Evolutionary conservation across 2,113 vertebrate species (phyloP), one percentile per base, ranked within the genome.

Genomic region (Periophthalmus modestus): DNA sequence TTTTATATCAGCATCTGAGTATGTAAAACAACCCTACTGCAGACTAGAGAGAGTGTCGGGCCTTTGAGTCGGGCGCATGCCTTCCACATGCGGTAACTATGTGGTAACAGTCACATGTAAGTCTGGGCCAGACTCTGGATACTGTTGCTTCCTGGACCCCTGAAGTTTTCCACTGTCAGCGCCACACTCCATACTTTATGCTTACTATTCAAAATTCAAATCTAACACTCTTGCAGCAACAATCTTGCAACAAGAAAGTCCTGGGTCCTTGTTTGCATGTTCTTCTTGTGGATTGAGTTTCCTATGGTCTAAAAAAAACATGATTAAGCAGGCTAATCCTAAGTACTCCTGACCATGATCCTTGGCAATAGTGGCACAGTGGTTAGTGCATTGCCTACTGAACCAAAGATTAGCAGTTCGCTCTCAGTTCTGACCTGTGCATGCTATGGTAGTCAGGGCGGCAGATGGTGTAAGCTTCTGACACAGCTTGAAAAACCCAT

Each of bases 41-140:
- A 62, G 28, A 61, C 24, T 33, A 7, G 9, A 57, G 23, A 59
- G 11, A 23, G 16, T 62, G 84, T 77, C 82, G 74, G 78, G 85
- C 73, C 80, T 89, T 88, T 78, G 73, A 79, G 78, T 68, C 66
- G 89, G 55, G 54, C 62, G 78, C 90, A 94, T 93, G 91, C 87
- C 89, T 93, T 94, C 93, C 93, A 91, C 86, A 91, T 92, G 91
- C 87, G 82, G 91, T 93, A 93, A 89, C 77, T 77, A 55, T 92
- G 80, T 55, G 52, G 52, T n/a, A 93, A 89, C 77, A 82, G 84
- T 93, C 79, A 46, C 84, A 77, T 50, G 77, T 85, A 74, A 72
- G 83, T 70, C 69, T 92, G 90, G 55, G 88, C 91, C 93, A 89
- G 93, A 90, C 81, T 80, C 82, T 92, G 93, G 92, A 90, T 78